These are phyloP conservation scores for Eptatretus burgeri DNA, from an alignment of 2,113 vertebrate species.

Conservation along the genomic window DNA sequence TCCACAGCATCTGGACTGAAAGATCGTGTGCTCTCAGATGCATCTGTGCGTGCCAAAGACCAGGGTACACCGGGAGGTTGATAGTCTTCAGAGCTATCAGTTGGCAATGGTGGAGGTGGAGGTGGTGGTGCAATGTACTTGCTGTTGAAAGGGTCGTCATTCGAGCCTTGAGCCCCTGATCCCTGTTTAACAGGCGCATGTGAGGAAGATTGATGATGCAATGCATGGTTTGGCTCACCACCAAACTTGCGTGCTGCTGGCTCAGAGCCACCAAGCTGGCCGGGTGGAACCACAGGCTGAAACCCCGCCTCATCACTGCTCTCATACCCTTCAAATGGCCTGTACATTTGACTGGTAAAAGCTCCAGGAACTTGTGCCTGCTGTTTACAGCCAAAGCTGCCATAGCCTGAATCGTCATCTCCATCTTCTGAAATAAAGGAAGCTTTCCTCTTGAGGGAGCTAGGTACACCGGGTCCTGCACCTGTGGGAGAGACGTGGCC, in stretches of 20 bases:
- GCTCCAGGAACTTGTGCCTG: conserved; percentile 20
- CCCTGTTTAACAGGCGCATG: conserved; percentile 2
- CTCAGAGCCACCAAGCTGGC: background rate
- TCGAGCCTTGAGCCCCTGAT: background rate
- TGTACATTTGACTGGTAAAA: conserved; percentile 1
- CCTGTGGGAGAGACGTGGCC: conserved; percentile 57
- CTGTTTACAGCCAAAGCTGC: conserved; percentile 60
- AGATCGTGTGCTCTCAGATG: no score
- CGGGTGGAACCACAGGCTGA: background rate
- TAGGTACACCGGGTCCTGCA: conserved; percentile 62
- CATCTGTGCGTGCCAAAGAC: no score
- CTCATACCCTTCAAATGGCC: conserved; percentile 2
- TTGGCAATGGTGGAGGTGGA: background rate
- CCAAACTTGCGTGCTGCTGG: conserved; percentile 2
- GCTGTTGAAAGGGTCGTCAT: background rate
- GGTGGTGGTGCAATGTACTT: background rate
- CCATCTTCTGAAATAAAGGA: conserved; percentile 96
- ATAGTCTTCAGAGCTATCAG: background rate
- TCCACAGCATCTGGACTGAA: no score
- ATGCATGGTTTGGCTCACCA: background rate
- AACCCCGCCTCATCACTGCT: background rate
- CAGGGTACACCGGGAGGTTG: background rate
- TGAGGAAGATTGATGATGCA: conserved; percentile 5
- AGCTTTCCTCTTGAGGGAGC: conserved; percentile 92
- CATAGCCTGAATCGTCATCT: conserved; percentile 84